Evolutionary conservation across 2,888 invertebrate species (phyloP), one percentile per base, ranked within the genome.

Genomic region (Melieria omissa): DNA sequence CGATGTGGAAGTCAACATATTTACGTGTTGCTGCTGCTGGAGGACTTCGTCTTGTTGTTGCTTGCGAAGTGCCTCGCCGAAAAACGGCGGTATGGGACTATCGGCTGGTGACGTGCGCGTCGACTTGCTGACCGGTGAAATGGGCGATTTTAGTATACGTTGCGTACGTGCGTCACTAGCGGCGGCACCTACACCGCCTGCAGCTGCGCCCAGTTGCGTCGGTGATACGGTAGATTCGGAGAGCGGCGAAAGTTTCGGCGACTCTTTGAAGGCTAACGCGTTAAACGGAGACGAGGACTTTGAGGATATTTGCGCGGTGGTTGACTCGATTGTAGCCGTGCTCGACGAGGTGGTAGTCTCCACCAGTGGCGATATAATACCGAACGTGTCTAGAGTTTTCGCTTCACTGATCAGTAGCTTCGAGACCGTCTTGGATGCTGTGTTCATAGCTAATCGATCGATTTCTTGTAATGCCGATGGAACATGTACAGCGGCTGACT

Each of bases 361-460:
- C 54, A 70, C n/a, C 10, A 61, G 65, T 29, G 70, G 70, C 29
- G 70, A 62, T 62, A 63, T 65, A 49, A 63, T 55, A 3, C 58
- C 62, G 14, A 45, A 65, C 47, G 54, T 4, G 7, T 65, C 62
- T 46, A 66, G 47, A 29, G 57, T 29, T 55, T 62, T 65, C 8
- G 65, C 14, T 70, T 65, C 65, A 52, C 57, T 62, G 12, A 61
- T 65, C 8, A 61, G 41, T 57, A 64, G 46, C 47, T 58, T 52
- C 12, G 55, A 54, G 65, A 55, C 8, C n/a, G 46, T 4, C 14
- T 60, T 29, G 44, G 62, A 69, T 55, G 55, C 10, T 69, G 68
- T 72, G 72, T 47, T 69, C 69, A 72, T 72, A 65, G 65, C 69
- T 69, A 54, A 54, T n/a, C n/a, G n/a, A n/a, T n/a, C n/a, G n/a